Base-by-base conservation (phyloP, 2,888 invertebrate genomes). In the Lamproptera curius region DNA sequence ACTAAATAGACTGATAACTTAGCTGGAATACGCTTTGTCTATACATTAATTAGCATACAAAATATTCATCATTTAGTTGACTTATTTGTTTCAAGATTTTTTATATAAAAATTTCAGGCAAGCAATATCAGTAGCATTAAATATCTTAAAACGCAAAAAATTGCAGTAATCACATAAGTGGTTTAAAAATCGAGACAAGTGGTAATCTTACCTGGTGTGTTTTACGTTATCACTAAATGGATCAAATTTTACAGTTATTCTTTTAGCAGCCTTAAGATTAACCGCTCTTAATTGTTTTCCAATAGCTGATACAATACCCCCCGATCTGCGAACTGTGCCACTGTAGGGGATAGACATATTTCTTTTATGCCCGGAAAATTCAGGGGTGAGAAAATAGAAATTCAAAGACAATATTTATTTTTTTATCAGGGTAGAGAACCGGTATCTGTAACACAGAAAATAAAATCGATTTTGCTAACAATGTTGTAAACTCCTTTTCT, bases 241-340 rank as follows among this genome's bases (percentile, higher is more conserved):
- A 83, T 97, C 96, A 68, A 96, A 96, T 77, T 92, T 91, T 42
- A 95, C 91, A 42, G 91, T 90, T 51, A 97, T 90, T 76, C 91
- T 90, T 64, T 93, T 93, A 0, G 94, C 93, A 35, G 94, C 94
- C 73, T 94, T 94, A 50, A 96, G 87, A 86, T 93, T 94, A 8
- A 96, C 76, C 54, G 73, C 64, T 69, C 88, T 91, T 44, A 95
- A 61, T 75, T 96, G 93, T 77, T 94, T 93, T 42, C 78, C 81
- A 59, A 95, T 93, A 35, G 95, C 94, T 63, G 93, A 91, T 42
- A 92, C 87, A 46, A 94, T 62, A 52, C 95, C 95, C 15, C 87
- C 89, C 0, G 93, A 93, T 61, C 92, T 90, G 56, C 80, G 77
- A 54, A 92, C 70, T 34, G 91, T 85, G 46, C 95, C 95, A 77